Evolutionary conservation across 2,797 vertebrate genomes (phyloP), one percentile per base, ranked within the genome.

Genomic region (Saxicola maurus): DNA sequence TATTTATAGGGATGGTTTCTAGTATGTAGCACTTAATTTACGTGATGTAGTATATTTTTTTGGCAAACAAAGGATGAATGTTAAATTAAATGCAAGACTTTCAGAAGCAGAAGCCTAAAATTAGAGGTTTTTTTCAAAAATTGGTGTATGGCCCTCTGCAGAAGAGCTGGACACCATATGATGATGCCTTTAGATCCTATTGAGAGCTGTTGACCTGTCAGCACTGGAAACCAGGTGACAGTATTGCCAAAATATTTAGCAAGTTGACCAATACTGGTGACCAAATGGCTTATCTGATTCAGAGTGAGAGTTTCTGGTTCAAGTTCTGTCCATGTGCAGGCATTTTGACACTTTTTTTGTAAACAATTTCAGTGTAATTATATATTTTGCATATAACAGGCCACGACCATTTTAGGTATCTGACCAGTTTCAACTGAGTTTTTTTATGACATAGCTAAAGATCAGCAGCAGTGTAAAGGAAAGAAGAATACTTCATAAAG

Each of bases 401-500:
- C 35, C 59, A 86, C 4, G 1, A 68, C 16, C 27, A 37, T 60
- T 83, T 91, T 66, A 66, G 37, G 7, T 56, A 49, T 76, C 62
- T 79, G 71, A 71, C 52, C 38, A 33, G 45, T 52, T 79, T 82
- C 82, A 49, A 19, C 0, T 28, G 48, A 74, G 48, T 48, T 55
- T 86, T 60, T 60, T 68, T 48, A 4, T 71, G 53, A 73, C 49
- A 40, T 25, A 71, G 83, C 53, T 33, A 88, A 49, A 72, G 35
- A 89, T 86, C 82, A 94, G 48, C 71, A 94, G 60, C 49, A 77
- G 25, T 38, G 31, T 65, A 72, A 91, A 88, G 53, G 49, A 62
- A 86, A 27, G 57, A 71, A 82, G 89, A 89, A 76, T 82, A 51
- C 55, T 66, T 88, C 69, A 68, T 52, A 75, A 92, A 92, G 75